Conservation (phyloP, 30 jellyfish, hydroid and myxozoan genomes). For the Rhopilema esculentum region DNA sequence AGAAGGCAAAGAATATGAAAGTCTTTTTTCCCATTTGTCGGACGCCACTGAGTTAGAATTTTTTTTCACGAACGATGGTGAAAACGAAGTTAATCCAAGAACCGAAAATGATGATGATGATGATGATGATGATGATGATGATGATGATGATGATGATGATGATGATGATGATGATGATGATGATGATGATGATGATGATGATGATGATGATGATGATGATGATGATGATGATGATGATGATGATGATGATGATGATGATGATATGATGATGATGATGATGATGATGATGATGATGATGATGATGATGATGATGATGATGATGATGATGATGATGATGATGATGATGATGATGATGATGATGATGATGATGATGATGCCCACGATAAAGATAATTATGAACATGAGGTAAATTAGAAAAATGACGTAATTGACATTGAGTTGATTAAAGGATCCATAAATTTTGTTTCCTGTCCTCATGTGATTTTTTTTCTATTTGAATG, state of each 20-base stretch:
- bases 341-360: conserved; percentile 45
- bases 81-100: too few species aligned
- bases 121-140: conserved; percentile 60
- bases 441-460: too few species aligned
- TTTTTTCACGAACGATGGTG: too few species aligned
- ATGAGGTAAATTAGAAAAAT: conserved; percentile 2
- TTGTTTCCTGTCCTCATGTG: too few species aligned
- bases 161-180: conserved; percentile 59
- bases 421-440: too few species aligned
- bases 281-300: conserved; percentile 40
- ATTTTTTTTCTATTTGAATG: too few species aligned
- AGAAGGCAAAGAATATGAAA: too few species aligned
- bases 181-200: conserved; percentile 59
- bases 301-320: conserved; percentile 51
- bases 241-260: conserved; percentile 55
- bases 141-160: conserved; percentile 57
- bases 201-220: conserved; percentile 61
- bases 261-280: conserved; percentile 26
- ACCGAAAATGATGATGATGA: conserved; percentile 42
- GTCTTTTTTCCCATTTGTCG: too few species aligned
- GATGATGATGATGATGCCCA: conserved; percentile 41
- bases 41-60: too few species aligned
- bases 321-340: conserved; percentile 50
- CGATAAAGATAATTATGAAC: conserved; percentile 13
- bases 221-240: conserved; percentile 62